These are phyloP conservation scores for Labrus mixtus DNA, from an alignment of 2,113 vertebrate genomes.

Conservation along the genomic window DNA sequence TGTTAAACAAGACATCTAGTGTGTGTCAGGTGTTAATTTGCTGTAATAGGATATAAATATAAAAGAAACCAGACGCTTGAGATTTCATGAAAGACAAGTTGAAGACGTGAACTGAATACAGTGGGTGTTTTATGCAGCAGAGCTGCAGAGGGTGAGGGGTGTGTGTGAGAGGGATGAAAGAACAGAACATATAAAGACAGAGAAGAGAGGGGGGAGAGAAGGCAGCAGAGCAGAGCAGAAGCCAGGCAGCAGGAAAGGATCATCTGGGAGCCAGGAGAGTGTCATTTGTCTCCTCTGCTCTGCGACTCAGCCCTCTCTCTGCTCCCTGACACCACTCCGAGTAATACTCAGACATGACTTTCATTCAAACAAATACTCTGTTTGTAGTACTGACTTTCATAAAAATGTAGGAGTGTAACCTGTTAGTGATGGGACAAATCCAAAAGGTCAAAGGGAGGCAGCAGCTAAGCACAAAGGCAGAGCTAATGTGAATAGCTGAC, in stretches of 20 bases:
- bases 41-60: constrained; percentile 33
- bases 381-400: neutral
- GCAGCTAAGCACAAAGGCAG: constrained; percentile 20
- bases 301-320: constrained; percentile 37
- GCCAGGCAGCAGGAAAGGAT: constrained; percentile 65
- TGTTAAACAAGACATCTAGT: constrained; percentile 40
- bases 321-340: constrained; percentile 18
- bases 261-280: constrained; percentile 60
- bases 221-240: constrained; percentile 64
- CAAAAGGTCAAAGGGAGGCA: constrained; percentile 25
- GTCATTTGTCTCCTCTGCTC: constrained; percentile 51
- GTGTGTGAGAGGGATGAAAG: constrained; percentile 20
- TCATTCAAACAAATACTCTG: constrained; percentile 10
- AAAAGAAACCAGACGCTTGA: constrained; percentile 20
- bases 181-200: constrained; percentile 33
- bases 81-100: constrained; percentile 25
- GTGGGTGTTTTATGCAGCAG: constrained; percentile 5
- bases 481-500: constrained; percentile 8
- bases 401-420: constrained; percentile 1
- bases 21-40: constrained; percentile 32
- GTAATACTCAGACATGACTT: constrained; percentile 35
- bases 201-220: constrained; percentile 19
- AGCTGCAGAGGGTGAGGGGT: constrained; percentile 14
- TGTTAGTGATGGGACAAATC: constrained; percentile 16
- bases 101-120: constrained; percentile 17